Evolutionary conservation across 2,888 invertebrate species (phyloP), one percentile per base, ranked within the genome.

Genomic region (Pseudeuparius sepicola): DNA sequence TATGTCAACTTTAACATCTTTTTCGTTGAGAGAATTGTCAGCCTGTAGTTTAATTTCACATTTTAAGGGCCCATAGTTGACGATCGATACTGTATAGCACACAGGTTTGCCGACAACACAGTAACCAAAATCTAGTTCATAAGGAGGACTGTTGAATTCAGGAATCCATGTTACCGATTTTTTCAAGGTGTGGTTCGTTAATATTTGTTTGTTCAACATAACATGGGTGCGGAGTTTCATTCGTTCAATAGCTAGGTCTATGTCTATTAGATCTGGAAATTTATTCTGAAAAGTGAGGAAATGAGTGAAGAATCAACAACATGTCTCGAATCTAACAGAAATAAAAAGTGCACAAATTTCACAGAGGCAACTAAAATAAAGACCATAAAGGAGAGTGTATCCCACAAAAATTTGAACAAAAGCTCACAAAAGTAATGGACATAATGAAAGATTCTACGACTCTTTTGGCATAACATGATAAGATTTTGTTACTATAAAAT

Each of bases 201-300:
- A 45, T 30, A 67, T 43, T 17, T 64, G 60, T 16, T 65, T 64
- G 33, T 64, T 61, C 1, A 54, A 45, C 40, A 57, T 55, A 9
- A 75, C 58, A 44, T 68, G 62, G 23, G 66, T 56, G 33, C 60
- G 63, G 2, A 68, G 62, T 30, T 71, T 50, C 43, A 63, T 53
- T 45, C 73, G 64, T 55, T 78, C 77, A 41, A 73, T 65, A 2
- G 73, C 70, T 53, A 77, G 60, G 35, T 73, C 71, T 34, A 77
- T 72, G 42, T 77, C 77, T 55, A 68, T 64, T n/a, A 48, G 43
- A 4, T 66, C 64, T 4, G 75, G 75, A 48, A 46, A 48, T 3
- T 17, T 9, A 18, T 49, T 43, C 52, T 52, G 25, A 17, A 47
- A 42, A 34, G 32, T n/a, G n/a, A n/a, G n/a, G n/a, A n/a, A n/a